Conservation (phyloP, 2,888 invertebrate species). For the Lithodes maja region DNA sequence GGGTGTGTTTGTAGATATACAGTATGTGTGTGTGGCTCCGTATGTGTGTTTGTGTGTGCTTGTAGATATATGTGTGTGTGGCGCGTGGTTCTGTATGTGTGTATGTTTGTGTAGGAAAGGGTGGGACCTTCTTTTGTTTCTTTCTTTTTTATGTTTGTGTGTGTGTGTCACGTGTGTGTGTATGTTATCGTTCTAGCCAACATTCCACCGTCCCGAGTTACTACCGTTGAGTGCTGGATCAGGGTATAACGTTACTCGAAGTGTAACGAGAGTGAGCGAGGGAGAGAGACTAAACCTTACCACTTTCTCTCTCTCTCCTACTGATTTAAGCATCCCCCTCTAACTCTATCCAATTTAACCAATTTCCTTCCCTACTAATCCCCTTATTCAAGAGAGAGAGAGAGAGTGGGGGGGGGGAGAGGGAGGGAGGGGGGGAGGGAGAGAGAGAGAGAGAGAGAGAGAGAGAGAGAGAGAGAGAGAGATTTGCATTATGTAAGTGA, state of each 20-base stretch:
- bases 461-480: neutral
- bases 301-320: too few relatives aligned
- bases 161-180: neutral
- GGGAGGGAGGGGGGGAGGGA: constrained; percentile 20
- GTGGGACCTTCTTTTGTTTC: neutral
- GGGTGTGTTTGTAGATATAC: neutral
- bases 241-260: too few relatives aligned
- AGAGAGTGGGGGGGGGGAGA: constrained; percentile 19
- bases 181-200: neutral
- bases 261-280: neutral
- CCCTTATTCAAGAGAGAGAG: constrained; percentile 1
- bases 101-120: neutral
- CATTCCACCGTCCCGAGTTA: too few relatives aligned
- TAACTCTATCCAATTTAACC: too few relatives aligned
- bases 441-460: constrained; percentile 36
- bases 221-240: too few relatives aligned
- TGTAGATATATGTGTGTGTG: neutral
- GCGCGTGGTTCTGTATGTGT: neutral
- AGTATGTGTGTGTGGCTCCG: neutral
- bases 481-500: too few relatives aligned
- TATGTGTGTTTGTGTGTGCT: neutral
- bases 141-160: too few relatives aligned
- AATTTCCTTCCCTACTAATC: too few relatives aligned
- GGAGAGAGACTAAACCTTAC: neutral
- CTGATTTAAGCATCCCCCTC: neutral